Percentiles rank a stretch among this genome's conserved stretches.
phyloP scores from a whole-genome alignment of 53 echinoderm and acorn worm genomes.

The Echinarachnius parma region DNA sequence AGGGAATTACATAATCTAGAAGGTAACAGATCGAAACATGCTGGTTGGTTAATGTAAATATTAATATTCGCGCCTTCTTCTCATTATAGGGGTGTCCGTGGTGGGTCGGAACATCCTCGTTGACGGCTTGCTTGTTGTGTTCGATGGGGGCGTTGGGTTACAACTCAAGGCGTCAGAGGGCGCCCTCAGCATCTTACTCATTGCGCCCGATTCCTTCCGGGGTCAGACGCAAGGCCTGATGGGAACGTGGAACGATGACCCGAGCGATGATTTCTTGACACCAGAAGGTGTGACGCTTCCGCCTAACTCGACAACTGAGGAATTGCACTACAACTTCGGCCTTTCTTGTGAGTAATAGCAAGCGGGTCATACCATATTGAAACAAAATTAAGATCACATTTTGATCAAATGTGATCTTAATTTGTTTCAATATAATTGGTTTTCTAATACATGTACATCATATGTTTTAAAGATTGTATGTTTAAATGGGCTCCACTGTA shows the following conservation, averaged over 20 bases:
- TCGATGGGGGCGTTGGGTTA: slow-evolving; percentile 56
- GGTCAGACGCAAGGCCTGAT: slow-evolving; percentile 53
- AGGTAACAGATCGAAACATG: too few species aligned
- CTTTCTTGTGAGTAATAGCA: slow-evolving; percentile 24
- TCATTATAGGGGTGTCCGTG: slow-evolving; percentile 45
- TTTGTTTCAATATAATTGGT: too few species aligned
- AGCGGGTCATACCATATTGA: too few species aligned
- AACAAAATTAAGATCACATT: too few species aligned
- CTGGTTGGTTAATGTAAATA: too few species aligned
- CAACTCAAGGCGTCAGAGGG: slow-evolving; percentile 52
- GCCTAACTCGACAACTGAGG: slow-evolving; percentile 10
- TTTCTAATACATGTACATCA: too few species aligned
- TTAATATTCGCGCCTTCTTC: too few species aligned
- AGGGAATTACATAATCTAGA: too few species aligned
- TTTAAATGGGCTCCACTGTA: too few species aligned
- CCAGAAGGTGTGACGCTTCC: slow-evolving; percentile 25
- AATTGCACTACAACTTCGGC: slow-evolving; percentile 18
- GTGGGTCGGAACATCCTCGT: slow-evolving; percentile 34
- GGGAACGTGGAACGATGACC: slow-evolving; percentile 71
- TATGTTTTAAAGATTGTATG: too few species aligned
- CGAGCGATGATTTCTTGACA: slow-evolving; percentile 56
- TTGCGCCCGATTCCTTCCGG: slow-evolving; percentile 36
- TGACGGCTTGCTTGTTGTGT: slow-evolving; percentile 44
- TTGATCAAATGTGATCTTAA: too few species aligned
- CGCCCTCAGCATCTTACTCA: slow-evolving; percentile 42